A percentile compares a stretch with the other conserved stretches of the same genome.
These are phyloP conservation scores for Embidobia sp. DNA, from an alignment of 2,888 invertebrate species.

Conservation along the genomic window DNA sequence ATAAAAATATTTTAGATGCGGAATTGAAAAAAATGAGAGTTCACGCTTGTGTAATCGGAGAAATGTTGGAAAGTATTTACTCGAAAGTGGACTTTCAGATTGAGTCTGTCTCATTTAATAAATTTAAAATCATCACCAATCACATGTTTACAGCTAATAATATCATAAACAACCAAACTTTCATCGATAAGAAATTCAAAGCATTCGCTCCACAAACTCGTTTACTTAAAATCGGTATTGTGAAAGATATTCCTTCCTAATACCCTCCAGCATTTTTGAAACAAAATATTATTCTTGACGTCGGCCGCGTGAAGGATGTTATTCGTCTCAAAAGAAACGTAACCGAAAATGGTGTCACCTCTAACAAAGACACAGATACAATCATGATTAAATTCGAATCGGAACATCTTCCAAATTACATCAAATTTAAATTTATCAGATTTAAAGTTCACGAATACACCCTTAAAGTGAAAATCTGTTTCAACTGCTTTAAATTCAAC, in stretches of 20 bases:
- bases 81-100: background rate
- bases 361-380: background rate
- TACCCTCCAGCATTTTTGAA: background rate
- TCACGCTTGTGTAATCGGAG: background rate
- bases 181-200: background rate
- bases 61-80: background rate
- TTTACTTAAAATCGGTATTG: background rate
- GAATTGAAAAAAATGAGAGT: background rate
- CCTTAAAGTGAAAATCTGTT: background rate
- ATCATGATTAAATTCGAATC: too few species aligned
- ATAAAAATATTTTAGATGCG: background rate
- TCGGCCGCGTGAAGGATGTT: background rate
- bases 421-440: background rate
- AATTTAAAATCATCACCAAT: background rate
- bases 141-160: background rate
- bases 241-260: background rate
- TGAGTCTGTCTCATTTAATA: background rate
- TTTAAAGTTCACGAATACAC: background rate
- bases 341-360: background rate
- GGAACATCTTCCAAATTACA: too few species aligned
- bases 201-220: background rate
- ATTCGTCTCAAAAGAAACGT: background rate
- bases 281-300: background rate
- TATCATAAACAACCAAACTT: background rate
- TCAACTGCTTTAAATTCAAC: slow-evolving; percentile 5